A percentile compares a stretch with the other conserved stretches of the same genome.
Conservation (phyloP, 2,113 vertebrate genomes). For the Urocitellus parryii region DNA sequence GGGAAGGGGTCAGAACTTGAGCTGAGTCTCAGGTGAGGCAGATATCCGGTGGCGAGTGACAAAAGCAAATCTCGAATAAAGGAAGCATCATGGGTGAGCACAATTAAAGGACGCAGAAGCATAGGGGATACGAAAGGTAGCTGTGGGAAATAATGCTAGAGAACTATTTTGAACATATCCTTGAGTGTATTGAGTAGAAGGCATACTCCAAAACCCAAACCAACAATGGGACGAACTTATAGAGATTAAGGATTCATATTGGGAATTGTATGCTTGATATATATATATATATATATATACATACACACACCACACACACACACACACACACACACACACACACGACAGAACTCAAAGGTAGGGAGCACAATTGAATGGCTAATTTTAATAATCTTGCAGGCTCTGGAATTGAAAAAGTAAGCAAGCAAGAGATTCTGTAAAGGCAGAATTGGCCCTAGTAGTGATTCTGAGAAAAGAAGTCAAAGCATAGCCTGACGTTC, state of each 20-base stretch:
- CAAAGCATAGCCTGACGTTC: conserved; percentile 62
- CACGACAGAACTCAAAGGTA: background rate
- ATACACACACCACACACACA: no score
- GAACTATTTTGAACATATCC: background rate
- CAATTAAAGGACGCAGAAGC: background rate
- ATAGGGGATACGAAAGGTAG: background rate
- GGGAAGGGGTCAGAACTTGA: background rate
- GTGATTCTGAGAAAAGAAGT: conserved; percentile 13
- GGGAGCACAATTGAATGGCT: background rate
- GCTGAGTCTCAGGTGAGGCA: background rate
- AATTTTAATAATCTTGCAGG: background rate
- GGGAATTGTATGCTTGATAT: background rate
- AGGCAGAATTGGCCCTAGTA: conserved; percentile 8
- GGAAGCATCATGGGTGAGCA: background rate
- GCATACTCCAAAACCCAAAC: background rate
- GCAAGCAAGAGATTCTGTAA: background rate
- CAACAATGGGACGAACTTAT: background rate
- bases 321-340: background rate
- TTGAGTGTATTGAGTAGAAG: background rate
- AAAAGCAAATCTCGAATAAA: background rate
- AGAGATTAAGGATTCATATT: background rate
- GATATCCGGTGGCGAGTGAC: background rate
- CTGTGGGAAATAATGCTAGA: background rate
- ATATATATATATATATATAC: no score
- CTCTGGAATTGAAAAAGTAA: background rate